Evolutionary conservation across 2,113 vertebrate species (phyloP), one percentile per base, ranked within the genome.

Genomic region (Nerophis lumbriciformis): DNA sequence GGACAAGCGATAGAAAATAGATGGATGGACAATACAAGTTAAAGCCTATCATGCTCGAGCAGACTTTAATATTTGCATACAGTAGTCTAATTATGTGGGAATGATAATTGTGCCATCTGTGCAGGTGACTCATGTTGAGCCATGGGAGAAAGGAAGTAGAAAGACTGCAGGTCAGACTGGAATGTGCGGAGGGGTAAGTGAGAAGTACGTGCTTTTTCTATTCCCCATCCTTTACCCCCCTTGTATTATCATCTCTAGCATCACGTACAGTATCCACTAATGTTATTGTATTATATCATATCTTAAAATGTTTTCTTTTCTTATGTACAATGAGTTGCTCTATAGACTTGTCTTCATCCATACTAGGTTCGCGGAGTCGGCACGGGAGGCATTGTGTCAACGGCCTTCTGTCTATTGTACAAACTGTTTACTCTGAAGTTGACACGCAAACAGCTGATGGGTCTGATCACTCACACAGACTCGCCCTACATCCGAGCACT

Each of bases 121-220:
- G 2, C 62, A 99, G 97, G 97, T 99, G 72, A 97, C 89, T 0
- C 97, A 99, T 45, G 92, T 92, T 65, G 97, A 99, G 56, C 97
- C 97, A 0, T 99, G 97, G 97, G 97, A 99, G 77, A 99, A 99
- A 53, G 97, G 97, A 58, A 99, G 97, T 84, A 90, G 97, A 78
- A 99, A 99, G 87, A 99, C 97, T 19, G 95, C 97, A 53, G 97
- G 97, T 77, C 97, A 99, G 90, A 99, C 97, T 83, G 97, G 97
- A 93, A 99, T 99, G 97, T 99, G 97, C 94, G 97, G 97, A 93
- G 97, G 97, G 96, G 96, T 99, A 98, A 99, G 97, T 99, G 79
- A 95, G 94, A 99, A 99, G 95, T 99, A 97, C 95, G 95, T 98
- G 93, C 89, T 86, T 92, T 88, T 92, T 91, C 86, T 81, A 84